Base-by-base conservation (phyloP, 2,797 vertebrate genomes). In the Yasuhikotakia modesta region DNA sequence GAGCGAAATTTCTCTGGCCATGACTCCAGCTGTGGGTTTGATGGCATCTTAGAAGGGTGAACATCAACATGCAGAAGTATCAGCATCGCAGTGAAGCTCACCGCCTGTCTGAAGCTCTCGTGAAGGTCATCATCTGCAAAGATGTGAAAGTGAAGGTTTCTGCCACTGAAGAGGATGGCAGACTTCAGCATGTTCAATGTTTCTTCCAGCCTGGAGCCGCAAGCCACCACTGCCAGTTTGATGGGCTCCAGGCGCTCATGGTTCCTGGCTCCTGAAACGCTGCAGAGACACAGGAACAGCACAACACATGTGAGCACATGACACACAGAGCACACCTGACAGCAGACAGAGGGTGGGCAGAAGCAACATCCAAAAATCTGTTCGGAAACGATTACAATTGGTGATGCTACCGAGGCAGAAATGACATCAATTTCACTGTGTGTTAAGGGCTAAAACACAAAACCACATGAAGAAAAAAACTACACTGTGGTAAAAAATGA, bases 151-250 rank as follows among this genome's bases (percentile, higher is more conserved):
- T 95, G 93, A 35, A 98, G 91, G 45, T 89, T 92, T 82, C 90
- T 96, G 84, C 90, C 87, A 88, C 95, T 95, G 89, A 99, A 94
- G 79, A 98, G 91, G 79, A 98, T 72, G 2, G 96, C 96, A 68
- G 97, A 99, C 89, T 96, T 98, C 84, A 99, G 78, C 97, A 99
- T 99, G 67, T 91, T 95, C 79, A 99, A 79, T 2, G 96, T 98
- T 87, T 99, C 98, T 60, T 97, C 95, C 82, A 99, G 88, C 81
- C 97, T 93, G 86, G 95, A 90, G 30, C 97, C 98, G 85, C 98
- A 99, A 83, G 97, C 95, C 87, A 98, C 98, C 85, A 99, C 97
- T 5, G 96, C 96, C 64, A 99, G 89, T 82, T 97, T 95, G 91
- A 97, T 95, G 63, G 87, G 89, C 84, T 93, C 94, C 75, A 85